A percentile compares a stretch with the other conserved stretches of the same genome.
Evolutionary conservation across 2,888 invertebrate species (phyloP).

Genomic region (Tachina fera): DNA sequence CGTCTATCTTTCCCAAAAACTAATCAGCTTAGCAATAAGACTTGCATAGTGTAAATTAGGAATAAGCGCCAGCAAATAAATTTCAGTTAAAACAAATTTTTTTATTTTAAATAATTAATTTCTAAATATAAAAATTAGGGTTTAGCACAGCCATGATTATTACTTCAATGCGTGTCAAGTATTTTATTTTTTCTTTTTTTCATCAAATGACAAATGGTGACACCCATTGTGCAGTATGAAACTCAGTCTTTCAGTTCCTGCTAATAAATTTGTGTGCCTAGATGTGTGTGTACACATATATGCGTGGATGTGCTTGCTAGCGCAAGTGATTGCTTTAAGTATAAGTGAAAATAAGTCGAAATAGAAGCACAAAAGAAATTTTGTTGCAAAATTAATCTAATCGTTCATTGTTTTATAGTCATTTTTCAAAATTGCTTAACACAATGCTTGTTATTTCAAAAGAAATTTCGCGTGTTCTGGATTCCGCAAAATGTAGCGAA

Average conservation of each 20-base stretch:
- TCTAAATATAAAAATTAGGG: too few species aligned
- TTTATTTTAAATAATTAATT: too few species aligned
- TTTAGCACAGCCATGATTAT: too few species aligned
- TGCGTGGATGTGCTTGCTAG: not conserved
- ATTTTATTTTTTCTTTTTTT: too few species aligned
- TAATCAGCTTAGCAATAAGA: too few species aligned
- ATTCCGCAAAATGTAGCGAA: not conserved
- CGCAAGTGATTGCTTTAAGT: not conserved
- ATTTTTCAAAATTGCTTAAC: slow-evolving; percentile 77
- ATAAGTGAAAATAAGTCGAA: not conserved
- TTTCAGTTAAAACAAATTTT: too few species aligned
- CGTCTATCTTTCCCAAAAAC: too few species aligned
- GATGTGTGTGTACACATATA: not conserved
- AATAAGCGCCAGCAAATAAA: too few species aligned
- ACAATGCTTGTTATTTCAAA: slow-evolving; percentile 69
- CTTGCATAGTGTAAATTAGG: too few species aligned
- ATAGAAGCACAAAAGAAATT: not conserved
- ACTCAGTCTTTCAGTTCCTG: not conserved
- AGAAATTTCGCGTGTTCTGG: slow-evolving; percentile 37
- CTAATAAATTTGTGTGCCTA: not conserved
- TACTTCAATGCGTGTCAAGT: too few species aligned
- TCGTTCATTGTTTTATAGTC: slow-evolving; percentile 74
- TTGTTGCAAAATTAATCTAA: slow-evolving; percentile 78
- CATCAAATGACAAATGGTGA: not conserved
- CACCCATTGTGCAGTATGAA: not conserved